Evolutionary conservation across 1,140 invertebrate species (phyloP).

Genomic region (Drosophila bocki): DNA sequence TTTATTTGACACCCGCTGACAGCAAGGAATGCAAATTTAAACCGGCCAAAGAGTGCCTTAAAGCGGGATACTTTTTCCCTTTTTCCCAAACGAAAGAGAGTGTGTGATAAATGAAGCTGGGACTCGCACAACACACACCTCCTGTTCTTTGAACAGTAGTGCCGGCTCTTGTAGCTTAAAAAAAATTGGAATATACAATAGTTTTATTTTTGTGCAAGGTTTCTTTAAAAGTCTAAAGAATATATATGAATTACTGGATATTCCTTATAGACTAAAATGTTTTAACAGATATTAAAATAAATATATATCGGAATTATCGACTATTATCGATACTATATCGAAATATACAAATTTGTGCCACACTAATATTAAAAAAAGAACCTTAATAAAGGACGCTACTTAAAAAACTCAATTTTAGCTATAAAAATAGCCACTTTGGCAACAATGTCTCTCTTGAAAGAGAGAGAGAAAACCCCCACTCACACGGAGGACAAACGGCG

Average conservation of each 20-base stretch:
- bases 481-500: slow-evolving; percentile 10
- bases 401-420: background rate
- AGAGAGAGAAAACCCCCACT: background rate
- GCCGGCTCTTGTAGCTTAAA: background rate
- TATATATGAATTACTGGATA: too few relatives aligned
- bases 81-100: background rate
- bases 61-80: slow-evolving; percentile 8
- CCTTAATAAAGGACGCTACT: too few relatives aligned
- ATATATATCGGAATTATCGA: too few relatives aligned
- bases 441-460: slow-evolving; percentile 1
- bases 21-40: slow-evolving; percentile 60
- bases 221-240: background rate
- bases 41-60: slow-evolving; percentile 33
- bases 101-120: slow-evolving; percentile 35
- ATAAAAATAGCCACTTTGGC: slow-evolving; percentile 11
- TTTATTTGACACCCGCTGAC: slow-evolving; percentile 62
- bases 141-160: background rate
- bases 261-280: too few relatives aligned
- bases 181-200: background rate
- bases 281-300: too few relatives aligned
- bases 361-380: too few relatives aligned
- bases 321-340: too few relatives aligned
- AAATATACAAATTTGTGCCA: too few relatives aligned
- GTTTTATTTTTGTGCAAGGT: background rate
- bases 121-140: background rate